phyloP scores from a whole-genome alignment of 2,888 invertebrate species.

The Pollenia labialis region DNA sequence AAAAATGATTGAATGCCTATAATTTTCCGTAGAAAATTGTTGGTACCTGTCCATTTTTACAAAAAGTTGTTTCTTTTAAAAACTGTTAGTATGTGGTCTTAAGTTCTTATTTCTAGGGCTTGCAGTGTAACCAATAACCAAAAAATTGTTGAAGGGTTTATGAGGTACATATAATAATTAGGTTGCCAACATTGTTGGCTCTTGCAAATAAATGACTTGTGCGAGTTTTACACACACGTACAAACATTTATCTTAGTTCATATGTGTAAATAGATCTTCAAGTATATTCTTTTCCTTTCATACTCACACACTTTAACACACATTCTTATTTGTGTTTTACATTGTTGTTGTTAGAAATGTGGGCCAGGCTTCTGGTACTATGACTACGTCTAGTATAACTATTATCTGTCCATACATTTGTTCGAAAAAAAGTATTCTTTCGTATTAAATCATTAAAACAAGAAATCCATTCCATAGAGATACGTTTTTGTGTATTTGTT shows the following conservation, averaged over 20 bases:
- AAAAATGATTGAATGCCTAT: too few species aligned
- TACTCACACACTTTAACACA: background rate
- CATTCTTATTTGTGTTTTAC: constrained; percentile 18
- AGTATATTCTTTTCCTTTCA: constrained; percentile 7
- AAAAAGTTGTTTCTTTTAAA: too few species aligned
- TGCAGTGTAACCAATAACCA: background rate
- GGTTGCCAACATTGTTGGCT: background rate
- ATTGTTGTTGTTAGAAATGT: constrained; percentile 58
- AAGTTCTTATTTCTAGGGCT: background rate
- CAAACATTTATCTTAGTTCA: constrained; percentile 3
- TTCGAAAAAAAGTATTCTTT: constrained; percentile 10
- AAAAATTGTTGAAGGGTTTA: constrained; percentile 1
- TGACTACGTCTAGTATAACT: background rate
- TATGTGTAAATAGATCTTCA: constrained; percentile 18
- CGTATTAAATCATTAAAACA: constrained; percentile 50
- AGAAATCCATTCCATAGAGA: constrained; percentile 1
- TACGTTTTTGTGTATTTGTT: constrained; percentile 15
- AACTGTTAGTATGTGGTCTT: too few species aligned
- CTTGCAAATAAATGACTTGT: constrained; percentile 33
- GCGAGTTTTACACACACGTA: background rate
- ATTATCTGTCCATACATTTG: constrained; percentile 32
- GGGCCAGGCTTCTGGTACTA: constrained; percentile 53
- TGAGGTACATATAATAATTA: background rate
- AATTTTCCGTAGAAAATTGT: too few species aligned
- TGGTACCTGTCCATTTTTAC: too few species aligned